Base-by-base conservation (phyloP, 2,888 invertebrate species). In the Sarcophaga subvicina region DNA sequence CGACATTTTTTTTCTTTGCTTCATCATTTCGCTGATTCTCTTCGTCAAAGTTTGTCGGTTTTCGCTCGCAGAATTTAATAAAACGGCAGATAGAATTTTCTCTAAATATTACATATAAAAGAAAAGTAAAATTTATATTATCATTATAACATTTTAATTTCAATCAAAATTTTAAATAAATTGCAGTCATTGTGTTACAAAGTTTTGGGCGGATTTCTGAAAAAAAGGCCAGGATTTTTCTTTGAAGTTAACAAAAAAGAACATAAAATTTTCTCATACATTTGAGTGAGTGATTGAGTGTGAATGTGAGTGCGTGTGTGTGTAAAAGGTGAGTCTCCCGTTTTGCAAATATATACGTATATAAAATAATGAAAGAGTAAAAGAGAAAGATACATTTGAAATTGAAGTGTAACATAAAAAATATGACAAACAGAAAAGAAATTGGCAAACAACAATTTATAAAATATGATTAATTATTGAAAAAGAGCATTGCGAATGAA, bases 301-400 rank as follows among this genome's bases (percentile, higher is more conserved):
- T 49, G 59, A 60, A 67, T 27, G 66, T 81, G 82, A 17, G 64
- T 71, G 72, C 22, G 62, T 60, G 79, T 75, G 83, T 80, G 78
- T 66, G 80, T 77, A 73, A 86, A 87, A 87, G 86, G 86, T 87
- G 86, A 87, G 86, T 87, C 86, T 84, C 86, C 86, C 75, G 86
- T 78, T 75, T 70, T 75, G 76, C 73, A 59, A 60, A 69, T 78
- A 22, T 78, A 27, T 75, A 72, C 73, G 47, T 66, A 69, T 78
- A 27, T 78, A 27, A 63, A 67, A 59, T 66, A 4, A 62, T 25
- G 6, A 60, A 75, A 20, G 86, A 79, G 84, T 87, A 75, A 87
- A 70, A 83, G 81, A 84, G 86, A 86, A 75, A 17, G 83, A 69
- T 77, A 72, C 22, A 70, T 70, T 80, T 78, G 47, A 20, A 63